These are phyloP conservation scores for Parnassius mnemosyne DNA, from an alignment of 2,888 invertebrate genomes.

Conservation along the genomic window DNA sequence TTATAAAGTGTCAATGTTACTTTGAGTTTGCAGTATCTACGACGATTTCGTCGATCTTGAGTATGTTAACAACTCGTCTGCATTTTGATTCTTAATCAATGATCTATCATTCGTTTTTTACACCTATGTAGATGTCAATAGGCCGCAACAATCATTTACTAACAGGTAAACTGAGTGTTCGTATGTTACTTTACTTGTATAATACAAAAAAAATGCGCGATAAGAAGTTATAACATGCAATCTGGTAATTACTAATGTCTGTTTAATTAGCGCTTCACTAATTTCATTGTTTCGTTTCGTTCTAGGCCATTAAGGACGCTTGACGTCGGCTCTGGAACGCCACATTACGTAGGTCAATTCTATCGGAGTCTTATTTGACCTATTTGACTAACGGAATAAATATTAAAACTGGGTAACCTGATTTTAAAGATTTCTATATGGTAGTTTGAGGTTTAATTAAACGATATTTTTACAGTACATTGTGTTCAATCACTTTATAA, in stretches of 20 bases:
- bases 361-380: constrained; percentile 31
- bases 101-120: no score
- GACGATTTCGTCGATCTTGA: no score
- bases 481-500: constrained; percentile 12
- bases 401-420: constrained; percentile 23
- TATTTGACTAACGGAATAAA: constrained; percentile 27
- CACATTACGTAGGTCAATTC: constrained; percentile 33
- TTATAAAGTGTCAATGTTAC: no score
- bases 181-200: no score
- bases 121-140: no score
- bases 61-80: no score
- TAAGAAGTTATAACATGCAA: constrained; percentile 16
- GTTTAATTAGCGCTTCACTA: constrained; percentile 27
- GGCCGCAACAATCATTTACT: no score
- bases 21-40: no score
- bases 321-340: constrained; percentile 25
- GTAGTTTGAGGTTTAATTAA: constrained; percentile 20
- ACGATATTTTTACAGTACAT: constrained; percentile 22
- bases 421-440: constrained; percentile 15
- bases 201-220: no score
- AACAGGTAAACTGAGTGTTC: no score
- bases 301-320: constrained; percentile 34
- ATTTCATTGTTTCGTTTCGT: constrained; percentile 26
- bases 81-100: no score
- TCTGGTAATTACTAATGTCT: constrained; percentile 27